Evolutionary conservation across 2,113 vertebrate species (phyloP).

Genomic region (Eulacestoma nigropectus): DNA sequence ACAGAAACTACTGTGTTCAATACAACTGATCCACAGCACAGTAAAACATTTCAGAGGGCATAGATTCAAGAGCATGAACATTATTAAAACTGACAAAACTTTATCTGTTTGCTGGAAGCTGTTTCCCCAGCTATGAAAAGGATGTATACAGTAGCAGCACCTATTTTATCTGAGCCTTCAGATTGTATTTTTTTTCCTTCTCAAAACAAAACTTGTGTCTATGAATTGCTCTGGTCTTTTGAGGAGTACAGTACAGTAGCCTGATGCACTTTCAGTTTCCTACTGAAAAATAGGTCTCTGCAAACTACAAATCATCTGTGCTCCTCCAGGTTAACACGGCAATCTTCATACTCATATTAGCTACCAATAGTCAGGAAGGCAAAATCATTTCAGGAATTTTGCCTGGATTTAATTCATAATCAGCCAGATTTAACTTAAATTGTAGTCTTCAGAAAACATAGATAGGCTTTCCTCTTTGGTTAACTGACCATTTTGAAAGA

Average conservation of each 20-base stretch:
- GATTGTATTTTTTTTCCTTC: background rate
- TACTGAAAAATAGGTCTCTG: background rate
- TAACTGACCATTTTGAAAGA: background rate
- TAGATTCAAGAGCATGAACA: background rate
- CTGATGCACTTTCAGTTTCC: background rate
- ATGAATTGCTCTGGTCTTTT: background rate
- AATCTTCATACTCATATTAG: background rate
- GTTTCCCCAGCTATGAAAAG: background rate
- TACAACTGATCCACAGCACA: background rate
- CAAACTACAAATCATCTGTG: background rate
- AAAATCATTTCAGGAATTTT: background rate
- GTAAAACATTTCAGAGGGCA: background rate
- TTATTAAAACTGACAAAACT: background rate
- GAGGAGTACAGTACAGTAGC: background rate
- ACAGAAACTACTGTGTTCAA: background rate
- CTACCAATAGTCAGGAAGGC: background rate
- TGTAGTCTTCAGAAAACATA: background rate
- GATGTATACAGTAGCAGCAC: background rate
- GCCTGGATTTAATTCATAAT: background rate
- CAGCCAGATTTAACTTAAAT: background rate
- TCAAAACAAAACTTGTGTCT: background rate
- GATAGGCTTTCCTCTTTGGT: background rate
- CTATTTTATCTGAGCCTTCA: background rate
- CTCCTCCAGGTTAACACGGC: background rate
- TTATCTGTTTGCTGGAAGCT: background rate